phyloP scores from a whole-genome alignment of 2,797 vertebrate genomes.

The Pitangus sulphuratus region DNA sequence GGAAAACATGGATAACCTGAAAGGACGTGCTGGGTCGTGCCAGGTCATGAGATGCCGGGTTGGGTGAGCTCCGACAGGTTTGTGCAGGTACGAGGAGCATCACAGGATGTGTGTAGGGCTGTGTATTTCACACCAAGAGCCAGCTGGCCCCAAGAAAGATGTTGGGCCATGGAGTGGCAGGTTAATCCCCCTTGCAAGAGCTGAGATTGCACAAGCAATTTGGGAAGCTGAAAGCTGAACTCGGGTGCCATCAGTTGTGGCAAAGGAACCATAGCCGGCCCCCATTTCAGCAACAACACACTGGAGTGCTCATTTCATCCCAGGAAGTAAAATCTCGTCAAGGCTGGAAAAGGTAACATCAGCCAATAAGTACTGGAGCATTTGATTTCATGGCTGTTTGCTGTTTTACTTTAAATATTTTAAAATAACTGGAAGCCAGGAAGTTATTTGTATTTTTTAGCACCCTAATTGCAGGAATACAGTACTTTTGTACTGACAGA shows the following conservation, averaged over 20 bases:
- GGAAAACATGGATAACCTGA: neutral
- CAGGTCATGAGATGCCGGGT: accelerated
- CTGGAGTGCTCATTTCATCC: neutral
- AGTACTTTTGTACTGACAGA: neutral
- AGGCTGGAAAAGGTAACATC: neutral
- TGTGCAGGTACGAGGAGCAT: neutral
- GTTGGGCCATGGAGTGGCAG: neutral
- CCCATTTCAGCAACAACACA: neutral
- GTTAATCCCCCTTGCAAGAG: neutral
- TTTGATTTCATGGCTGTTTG: neutral
- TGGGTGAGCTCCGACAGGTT: neutral
- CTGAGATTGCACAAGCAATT: neutral
- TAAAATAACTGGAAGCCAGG: neutral
- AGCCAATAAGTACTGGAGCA: neutral
- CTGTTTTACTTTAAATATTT: neutral
- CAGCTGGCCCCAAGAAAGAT: neutral
- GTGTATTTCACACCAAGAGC: neutral
- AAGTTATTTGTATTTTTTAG: neutral
- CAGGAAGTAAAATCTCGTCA: neutral
- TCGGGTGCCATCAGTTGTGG: neutral
- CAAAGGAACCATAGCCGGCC: neutral
- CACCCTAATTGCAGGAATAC: neutral
- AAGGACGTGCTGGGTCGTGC: neutral
- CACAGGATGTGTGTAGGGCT: accelerated
- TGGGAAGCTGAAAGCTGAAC: neutral